phyloP scores from a whole-genome alignment of 92 coral and sea anemone species.

The Epizoanthus fatuus region DNA sequence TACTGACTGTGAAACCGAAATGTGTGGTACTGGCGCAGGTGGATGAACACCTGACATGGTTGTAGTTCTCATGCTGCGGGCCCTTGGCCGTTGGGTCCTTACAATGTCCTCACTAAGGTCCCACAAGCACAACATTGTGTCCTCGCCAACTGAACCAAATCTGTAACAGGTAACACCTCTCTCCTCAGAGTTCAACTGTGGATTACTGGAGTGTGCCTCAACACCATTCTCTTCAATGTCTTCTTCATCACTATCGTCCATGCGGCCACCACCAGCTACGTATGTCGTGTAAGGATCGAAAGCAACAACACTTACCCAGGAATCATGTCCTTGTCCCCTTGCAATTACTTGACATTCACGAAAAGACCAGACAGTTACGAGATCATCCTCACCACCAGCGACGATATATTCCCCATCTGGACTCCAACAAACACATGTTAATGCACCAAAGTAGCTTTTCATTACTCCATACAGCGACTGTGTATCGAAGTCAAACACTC shows the following conservation, averaged over 20 bases:
- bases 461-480: slow-evolving; percentile 96
- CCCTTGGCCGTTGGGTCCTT: slow-evolving; percentile 91
- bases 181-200: slow-evolving; percentile 70
- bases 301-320: slow-evolving; percentile 97
- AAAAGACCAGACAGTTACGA: slow-evolving; percentile 97
- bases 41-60: slow-evolving; percentile 34
- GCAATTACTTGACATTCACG: slow-evolving; percentile 93
- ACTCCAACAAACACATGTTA: slow-evolving; percentile 98
- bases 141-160: slow-evolving; percentile 98
- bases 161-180: slow-evolving; percentile 88
- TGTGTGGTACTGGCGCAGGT: slow-evolving; percentile 64
- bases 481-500: slow-evolving; percentile 97
- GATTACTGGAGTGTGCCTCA: slow-evolving; percentile 57
- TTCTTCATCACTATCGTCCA: slow-evolving; percentile 98
- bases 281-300: slow-evolving; percentile 98
- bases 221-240: slow-evolving; percentile 87
- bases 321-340: slow-evolving; percentile 94
- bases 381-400: slow-evolving; percentile 97
- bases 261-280: slow-evolving; percentile 87
- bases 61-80: slow-evolving; percentile 79
- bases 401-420: slow-evolving; percentile 99
- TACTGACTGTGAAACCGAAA: slow-evolving; percentile 57
- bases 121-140: slow-evolving; percentile 95
- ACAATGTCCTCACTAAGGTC: slow-evolving; percentile 96
- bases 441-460: slow-evolving; percentile 98